Percentiles rank a stretch among this genome's conserved stretches.
Evolutionary conservation across 2,113 vertebrate genomes (phyloP).

Genomic region (Sitta europaea): DNA sequence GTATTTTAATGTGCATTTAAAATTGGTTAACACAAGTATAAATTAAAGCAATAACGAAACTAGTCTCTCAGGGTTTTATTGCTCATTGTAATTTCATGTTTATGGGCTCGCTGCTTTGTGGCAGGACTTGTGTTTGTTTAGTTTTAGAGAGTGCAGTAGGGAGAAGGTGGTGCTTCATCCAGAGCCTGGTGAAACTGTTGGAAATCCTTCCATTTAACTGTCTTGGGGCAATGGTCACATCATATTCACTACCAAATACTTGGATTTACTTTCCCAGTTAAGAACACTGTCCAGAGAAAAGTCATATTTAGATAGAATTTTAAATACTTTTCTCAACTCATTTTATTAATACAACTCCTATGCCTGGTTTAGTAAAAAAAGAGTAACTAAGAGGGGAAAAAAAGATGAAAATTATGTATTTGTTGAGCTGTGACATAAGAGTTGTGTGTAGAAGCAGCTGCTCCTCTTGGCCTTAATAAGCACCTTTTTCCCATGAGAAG

Average conservation of each 20-base stretch:
- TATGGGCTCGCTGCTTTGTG: background rate
- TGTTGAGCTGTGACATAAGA: background rate
- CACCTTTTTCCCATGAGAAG: background rate
- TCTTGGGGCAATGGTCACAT: background rate
- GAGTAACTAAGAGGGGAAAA: background rate
- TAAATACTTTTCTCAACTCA: background rate
- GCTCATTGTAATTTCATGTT: conserved; percentile 14
- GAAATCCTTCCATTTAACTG: background rate
- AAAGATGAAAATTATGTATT: background rate
- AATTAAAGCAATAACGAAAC: conserved; percentile 44
- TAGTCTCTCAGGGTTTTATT: conserved; percentile 23
- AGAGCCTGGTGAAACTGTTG: background rate
- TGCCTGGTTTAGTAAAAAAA: background rate
- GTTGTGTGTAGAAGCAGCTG: background rate
- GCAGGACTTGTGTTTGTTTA: background rate
- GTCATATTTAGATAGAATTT: background rate
- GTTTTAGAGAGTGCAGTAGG: background rate
- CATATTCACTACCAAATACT: background rate
- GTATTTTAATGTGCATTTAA: conserved; percentile 48
- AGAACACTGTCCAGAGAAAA: background rate
- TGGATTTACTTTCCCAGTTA: background rate
- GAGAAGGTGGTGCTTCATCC: background rate
- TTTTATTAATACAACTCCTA: background rate
- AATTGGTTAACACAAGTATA: conserved; percentile 41
- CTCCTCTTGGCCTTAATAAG: background rate